These are phyloP conservation scores for Xiphophorus maculatus DNA, from an alignment of 2,113 vertebrate genomes.

Conservation along the genomic window DNA sequence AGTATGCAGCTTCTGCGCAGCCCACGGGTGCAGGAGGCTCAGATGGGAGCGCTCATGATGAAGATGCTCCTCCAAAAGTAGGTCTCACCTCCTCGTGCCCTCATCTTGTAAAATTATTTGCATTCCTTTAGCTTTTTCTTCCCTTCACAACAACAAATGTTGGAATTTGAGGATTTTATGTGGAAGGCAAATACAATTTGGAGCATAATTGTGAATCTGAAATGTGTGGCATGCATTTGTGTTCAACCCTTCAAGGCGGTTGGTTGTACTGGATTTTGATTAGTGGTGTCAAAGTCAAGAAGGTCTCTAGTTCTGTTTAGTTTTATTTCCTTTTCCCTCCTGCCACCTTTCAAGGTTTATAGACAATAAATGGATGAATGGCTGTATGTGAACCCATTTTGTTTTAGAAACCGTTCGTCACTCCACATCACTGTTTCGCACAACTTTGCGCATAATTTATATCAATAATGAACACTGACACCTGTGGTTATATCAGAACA, in stretches of 20 bases:
- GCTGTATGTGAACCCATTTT: too few relatives aligned
- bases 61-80: conserved; percentile 88
- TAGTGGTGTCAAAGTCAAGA: too few relatives aligned
- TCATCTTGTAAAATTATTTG: neutral
- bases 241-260: too few relatives aligned
- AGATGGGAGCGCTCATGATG: conserved; percentile 85
- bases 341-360: too few relatives aligned
- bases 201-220: neutral
- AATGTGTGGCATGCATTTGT: neutral
- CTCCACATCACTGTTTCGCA: too few relatives aligned
- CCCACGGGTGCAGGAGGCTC: conserved; percentile 86
- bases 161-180: neutral
- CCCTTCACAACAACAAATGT: neutral
- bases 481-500: too few relatives aligned
- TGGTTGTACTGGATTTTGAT: neutral
- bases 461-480: too few relatives aligned
- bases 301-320: neutral
- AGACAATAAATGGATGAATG: too few relatives aligned
- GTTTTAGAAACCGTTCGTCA: too few relatives aligned
- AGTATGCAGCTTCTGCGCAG: conserved; percentile 79
- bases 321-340: too few relatives aligned
- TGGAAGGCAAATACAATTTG: neutral
- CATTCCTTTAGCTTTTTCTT: neutral
- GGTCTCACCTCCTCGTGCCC: conserved; percentile 9
- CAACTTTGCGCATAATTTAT: too few relatives aligned